A percentile compares a stretch with the other conserved stretches of the same genome.
Evolutionary conservation across 1,140 invertebrate genomes (phyloP).

Genomic region (Scaptomyza hsui): DNA sequence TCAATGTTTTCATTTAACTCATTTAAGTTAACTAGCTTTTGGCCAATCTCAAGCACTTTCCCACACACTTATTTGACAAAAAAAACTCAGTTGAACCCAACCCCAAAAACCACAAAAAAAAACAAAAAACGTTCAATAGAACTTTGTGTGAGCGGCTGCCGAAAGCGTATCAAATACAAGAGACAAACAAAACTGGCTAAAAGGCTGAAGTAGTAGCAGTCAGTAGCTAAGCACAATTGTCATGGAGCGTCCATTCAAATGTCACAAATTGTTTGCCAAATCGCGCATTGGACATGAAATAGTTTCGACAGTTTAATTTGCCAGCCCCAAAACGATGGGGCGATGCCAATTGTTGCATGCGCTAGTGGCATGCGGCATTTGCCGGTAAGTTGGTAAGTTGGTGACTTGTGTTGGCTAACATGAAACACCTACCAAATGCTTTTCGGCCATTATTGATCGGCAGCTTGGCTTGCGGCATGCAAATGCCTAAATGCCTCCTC

Average conservation of each 20-base stretch:
- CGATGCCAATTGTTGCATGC: slow-evolving; percentile 58
- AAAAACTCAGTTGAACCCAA: neutral
- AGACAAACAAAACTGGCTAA: slow-evolving; percentile 41
- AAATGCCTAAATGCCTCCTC: slow-evolving; percentile 68
- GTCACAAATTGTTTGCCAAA: slow-evolving; percentile 84
- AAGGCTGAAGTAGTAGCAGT: slow-evolving; percentile 20
- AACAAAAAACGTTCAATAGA: slow-evolving; percentile 42
- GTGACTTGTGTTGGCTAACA: slow-evolving; percentile 68
- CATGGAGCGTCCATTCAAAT: slow-evolving; percentile 82
- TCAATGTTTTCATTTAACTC: neutral
- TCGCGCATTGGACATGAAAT: slow-evolving; percentile 84
- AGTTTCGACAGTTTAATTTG: slow-evolving; percentile 84
- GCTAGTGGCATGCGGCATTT: slow-evolving; percentile 20
- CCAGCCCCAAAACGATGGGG: slow-evolving; percentile 52
- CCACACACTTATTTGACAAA: slow-evolving; percentile 21
- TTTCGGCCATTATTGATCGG: slow-evolving; percentile 69
- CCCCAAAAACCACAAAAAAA: slow-evolving; percentile 28
- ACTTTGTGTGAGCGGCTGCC: slow-evolving; percentile 39
- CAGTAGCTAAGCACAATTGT: slow-evolving; percentile 63
- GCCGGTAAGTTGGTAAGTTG: slow-evolving; percentile 17
- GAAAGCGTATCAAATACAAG: slow-evolving; percentile 51
- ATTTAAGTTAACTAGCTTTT: neutral
- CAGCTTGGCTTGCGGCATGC: slow-evolving; percentile 36
- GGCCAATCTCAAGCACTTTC: slow-evolving; percentile 16
- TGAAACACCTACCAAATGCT: slow-evolving; percentile 77